Base-by-base conservation (phyloP, 2,888 invertebrate species). In the Drosophila cyrtoloma region DNA sequence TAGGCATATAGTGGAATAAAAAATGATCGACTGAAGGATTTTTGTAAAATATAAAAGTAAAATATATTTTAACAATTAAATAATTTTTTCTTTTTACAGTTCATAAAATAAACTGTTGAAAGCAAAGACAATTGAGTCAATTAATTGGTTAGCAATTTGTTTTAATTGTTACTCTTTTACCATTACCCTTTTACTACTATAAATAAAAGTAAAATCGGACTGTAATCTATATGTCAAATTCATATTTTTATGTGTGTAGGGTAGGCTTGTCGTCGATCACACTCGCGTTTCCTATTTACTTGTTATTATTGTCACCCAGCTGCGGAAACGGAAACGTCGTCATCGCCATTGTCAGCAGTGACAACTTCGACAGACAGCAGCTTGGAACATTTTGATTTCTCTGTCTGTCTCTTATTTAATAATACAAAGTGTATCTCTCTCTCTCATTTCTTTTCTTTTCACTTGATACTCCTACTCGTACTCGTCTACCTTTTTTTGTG, bases 351-450 rank as follows among this genome's bases (percentile, higher is more conserved):
- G 85, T 81, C 72, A 79, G 74, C 68, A 55, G 50, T 39, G 71
- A 68, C 65, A 77, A 65, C 70, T 57, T 63, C 56, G 75, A 60
- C 63, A 69, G 70, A 69, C 62, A 76, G 53, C 47, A 58, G 59
- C 65, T 79, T 63, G 73, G 52, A 67, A 72, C 66, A 82, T 86
- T 84, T 70, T 70, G 77, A 73, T 73, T 72, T 70, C 58, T 35
- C 79, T 55, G 62, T 70, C 81, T 89, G 70, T 80, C 72, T 76
- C 82, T 51, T 81, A 69, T 87, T 86, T 75, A 89, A 89, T 89
- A 86, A 87, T 60, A 86, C 85, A 89, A 89, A 86, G 86, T 89
- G 88, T 85, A 71, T 67, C 55, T 68, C 51, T 51, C 51, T 51
- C 71, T 71, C 52, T 33, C 59, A 52, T 61, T 71, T 65, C 51